Base-by-base conservation (phyloP, 2,888 invertebrate genomes). In the Hypsopygia costalis region DNA sequence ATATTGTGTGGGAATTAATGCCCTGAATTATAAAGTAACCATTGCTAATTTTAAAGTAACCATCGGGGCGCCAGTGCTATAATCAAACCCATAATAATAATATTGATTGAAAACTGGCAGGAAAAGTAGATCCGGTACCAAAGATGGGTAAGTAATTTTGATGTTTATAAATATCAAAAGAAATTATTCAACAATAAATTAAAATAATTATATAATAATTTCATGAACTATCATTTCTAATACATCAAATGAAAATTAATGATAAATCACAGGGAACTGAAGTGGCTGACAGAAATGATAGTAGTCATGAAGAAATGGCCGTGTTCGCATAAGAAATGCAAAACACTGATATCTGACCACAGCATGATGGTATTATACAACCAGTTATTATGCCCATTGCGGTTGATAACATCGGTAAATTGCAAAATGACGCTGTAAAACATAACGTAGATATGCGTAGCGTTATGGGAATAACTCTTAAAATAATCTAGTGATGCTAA, bases 281-380 rank as follows among this genome's bases (percentile, higher is more conserved):
- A 50, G 52, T 21, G 10, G 9, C 30, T 30, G 64, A 61, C 52
- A 62, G 48, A 62, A 68, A 66, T 69, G 63, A 69, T 65, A 64
- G 60, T 64, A 57, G 66, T 70, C 65, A 61, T 65, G 57, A 57
- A 63, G 58, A 56, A 65, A 25, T 25, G 6, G 25, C 25, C 25
- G 46, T 52, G 51, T 50, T 53, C 49, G 51, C 49, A 51, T 50
- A 60, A 59, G 58, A 66, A 66, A 73, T 68, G 62, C 59, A 70
- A 72, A 72, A 63, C 52, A 60, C 49, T 48, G 58, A 69, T 64
- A 70, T 69, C 64, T 65, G 70, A 78, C 69, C 66, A 50, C 64
- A 57, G 45, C 43, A 28, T 39, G 27, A 48, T 52, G 52, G 46
- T 56, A 59, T 79, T 79, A 74, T 66, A 69, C 71, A 81, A 82